Percentiles rank a stretch among this genome's conserved stretches.
These are phyloP conservation scores for Drosophila colorata DNA, from an alignment of 2,888 invertebrate species.

Conservation along the genomic window DNA sequence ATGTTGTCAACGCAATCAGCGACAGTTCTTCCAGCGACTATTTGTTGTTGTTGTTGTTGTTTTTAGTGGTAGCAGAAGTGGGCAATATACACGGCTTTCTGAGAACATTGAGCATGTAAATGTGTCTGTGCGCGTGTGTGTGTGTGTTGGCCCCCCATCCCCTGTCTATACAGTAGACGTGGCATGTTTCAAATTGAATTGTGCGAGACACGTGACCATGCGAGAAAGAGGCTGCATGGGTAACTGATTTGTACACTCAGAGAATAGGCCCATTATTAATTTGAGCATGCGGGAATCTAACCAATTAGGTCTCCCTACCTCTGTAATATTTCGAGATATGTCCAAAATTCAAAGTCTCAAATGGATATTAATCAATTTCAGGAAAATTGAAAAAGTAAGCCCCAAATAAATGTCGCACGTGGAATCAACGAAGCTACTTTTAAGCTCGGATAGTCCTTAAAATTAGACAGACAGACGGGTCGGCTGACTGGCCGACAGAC, in stretches of 20 bases:
- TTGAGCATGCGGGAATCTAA: too few relatives aligned
- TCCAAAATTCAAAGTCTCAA: too few relatives aligned
- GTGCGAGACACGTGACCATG: slow-evolving; percentile 76
- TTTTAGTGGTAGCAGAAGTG: slow-evolving; percentile 67
- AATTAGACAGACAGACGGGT: too few relatives aligned
- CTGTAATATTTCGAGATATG: too few relatives aligned
- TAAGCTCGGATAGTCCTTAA: too few relatives aligned
- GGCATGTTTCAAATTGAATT: slow-evolving; percentile 76
- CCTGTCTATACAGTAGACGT: slow-evolving; percentile 16
- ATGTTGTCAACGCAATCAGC: slow-evolving; percentile 82
- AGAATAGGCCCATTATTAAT: background rate
- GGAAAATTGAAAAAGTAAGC: too few relatives aligned
- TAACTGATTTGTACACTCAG: background rate
- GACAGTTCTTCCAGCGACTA: slow-evolving; percentile 40
- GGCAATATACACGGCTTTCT: slow-evolving; percentile 36
- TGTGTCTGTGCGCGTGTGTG: background rate
- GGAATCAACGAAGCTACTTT: too few relatives aligned
- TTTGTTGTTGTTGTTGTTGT: slow-evolving; percentile 37
- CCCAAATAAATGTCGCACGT: too few relatives aligned
- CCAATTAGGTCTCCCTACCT: too few relatives aligned
- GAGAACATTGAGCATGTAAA: slow-evolving; percentile 37
- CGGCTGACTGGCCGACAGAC: too few relatives aligned
- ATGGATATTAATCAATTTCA: too few relatives aligned
- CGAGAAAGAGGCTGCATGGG: background rate
- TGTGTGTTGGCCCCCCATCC: background rate